Base-by-base conservation (phyloP, 2,113 vertebrate genomes). In the Raja brachyura region DNA sequence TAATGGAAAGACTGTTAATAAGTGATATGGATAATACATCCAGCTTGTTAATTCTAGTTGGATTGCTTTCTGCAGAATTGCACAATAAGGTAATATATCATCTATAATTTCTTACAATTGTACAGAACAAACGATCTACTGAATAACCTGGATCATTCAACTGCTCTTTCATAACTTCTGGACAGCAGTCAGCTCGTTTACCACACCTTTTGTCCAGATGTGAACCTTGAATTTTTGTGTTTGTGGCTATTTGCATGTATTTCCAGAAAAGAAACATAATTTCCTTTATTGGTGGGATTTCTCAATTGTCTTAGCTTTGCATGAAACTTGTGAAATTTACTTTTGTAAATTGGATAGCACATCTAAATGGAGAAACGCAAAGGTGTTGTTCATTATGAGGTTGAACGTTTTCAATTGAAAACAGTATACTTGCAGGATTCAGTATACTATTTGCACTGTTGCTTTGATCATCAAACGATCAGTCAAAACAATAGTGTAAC, bases 281-380 rank as follows among this genome's bases (percentile, higher is more conserved):
- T 92, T 73, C 10, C 20, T 25, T 68, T 25, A 25, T 33, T 73
- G 66, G 88, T 73, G 20, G 18, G 25, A 73, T 20, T 14, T 92
- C 31, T 54, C 70, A 31, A 25, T 61, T 63, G 13, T 18, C 59
- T 59, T n/a, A 86, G 28, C 31, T 86, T 86, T 86, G 14, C 28
- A 7, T 63, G 59, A 86, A 86, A 86, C 28, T 92, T 90, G 31
- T 39, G 33, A n/a, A 33, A 90, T 90, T 90, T 5, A 90, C 31
- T 31, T 1, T 90, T 25, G 90, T 74, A 54, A 31, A 73, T 48
- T 92, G 66, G 6, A 54, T 54, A 74, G 3, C 68, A 39, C 68
- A 54, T 73, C 10, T 22, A 90, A 33, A 33, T 92, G 22, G 33
- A 68, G 33, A 73, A 92, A 73, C 25, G 10, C 90, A 73, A 20